Evolutionary conservation across 2,797 vertebrate genomes (phyloP).

Genomic region (Propithecus perrieri): DNA sequence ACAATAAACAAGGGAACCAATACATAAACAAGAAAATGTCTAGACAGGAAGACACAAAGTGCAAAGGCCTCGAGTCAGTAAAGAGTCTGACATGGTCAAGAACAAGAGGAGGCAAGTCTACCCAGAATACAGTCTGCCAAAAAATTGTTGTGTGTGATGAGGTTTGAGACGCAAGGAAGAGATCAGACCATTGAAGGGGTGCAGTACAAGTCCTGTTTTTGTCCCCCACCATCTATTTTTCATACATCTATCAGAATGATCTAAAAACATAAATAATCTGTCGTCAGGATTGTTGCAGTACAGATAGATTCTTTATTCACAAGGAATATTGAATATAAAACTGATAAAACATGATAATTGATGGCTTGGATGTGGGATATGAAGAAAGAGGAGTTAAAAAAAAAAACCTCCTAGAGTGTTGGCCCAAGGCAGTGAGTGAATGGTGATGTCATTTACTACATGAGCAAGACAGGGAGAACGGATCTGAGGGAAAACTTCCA

Average conservation of each 20-base stretch:
- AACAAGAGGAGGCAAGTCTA: neutral
- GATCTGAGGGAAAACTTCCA: neutral
- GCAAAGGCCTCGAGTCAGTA: neutral
- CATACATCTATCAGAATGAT: neutral
- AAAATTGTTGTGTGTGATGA: neutral
- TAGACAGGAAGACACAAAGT: neutral
- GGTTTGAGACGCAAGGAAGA: neutral
- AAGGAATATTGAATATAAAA: neutral
- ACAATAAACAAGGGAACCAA: constrained; percentile 31
- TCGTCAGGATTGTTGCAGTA: neutral
- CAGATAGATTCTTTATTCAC: neutral
- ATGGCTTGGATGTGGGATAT: neutral
- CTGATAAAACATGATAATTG: neutral
- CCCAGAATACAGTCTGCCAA: neutral
- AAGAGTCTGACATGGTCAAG: neutral
- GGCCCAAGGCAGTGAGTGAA: neutral
- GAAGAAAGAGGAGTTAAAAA: neutral
- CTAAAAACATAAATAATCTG: neutral
- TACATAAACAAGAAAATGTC: constrained; percentile 18
- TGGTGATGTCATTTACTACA: neutral
- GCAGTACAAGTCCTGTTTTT: neutral
- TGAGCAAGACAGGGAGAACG: neutral
- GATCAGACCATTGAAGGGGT: neutral
- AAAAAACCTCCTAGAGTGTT: neutral
- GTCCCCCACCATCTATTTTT: neutral